Base-by-base conservation (phyloP, 2,113 vertebrate genomes). In the Bos javanicus region DNA sequence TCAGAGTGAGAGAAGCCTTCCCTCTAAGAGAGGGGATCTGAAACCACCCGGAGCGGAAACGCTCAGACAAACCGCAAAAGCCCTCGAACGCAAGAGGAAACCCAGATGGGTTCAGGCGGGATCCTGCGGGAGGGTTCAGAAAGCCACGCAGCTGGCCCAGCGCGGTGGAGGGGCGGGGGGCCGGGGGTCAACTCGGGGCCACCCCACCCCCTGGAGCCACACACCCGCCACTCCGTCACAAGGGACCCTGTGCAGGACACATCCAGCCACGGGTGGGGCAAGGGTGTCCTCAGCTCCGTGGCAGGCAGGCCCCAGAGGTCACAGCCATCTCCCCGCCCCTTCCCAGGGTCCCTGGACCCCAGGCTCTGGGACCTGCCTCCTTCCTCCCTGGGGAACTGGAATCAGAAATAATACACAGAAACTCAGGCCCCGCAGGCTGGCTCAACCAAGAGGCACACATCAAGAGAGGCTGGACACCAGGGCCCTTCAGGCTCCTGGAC, bases 1-100 rank as follows among this genome's bases (percentile, higher is more conserved):
- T 87, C 56, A 2, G 23, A 10, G 43, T 14, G 39, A 56, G 71
- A 25, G 6, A 85, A 62, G 15, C 26, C 21, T 7, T 12, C 64
- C 60, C 67, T 43, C 7, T 30, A 23, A 43, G 54, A 5, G 12
- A 3, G 82, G 88, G 82, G 83, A 95, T 86, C 52, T 28, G 36
- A 97, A 96, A 95, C 81, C 54, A 28, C 57, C 78, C 6, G 3
- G 28, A 28, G 59, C 16, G n/a, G 89, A 95, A 95, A 81, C 5
- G 43, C 23, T 57, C 26, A 46, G 43, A 13, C 36, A 57, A 23
- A 88, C 78, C 90, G 17, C 95, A 74, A 26, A 59, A 54, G 59
- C 30, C 78, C 39, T 60, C 3, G 13, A 26, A 23, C 56, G 15
- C 9, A 6, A 57, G 86, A 3, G 43, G n/a, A 59, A 60, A 43